Evolutionary conservation across 2,113 vertebrate species (phyloP).

Genomic region (Galemys pyrenaicus): DNA sequence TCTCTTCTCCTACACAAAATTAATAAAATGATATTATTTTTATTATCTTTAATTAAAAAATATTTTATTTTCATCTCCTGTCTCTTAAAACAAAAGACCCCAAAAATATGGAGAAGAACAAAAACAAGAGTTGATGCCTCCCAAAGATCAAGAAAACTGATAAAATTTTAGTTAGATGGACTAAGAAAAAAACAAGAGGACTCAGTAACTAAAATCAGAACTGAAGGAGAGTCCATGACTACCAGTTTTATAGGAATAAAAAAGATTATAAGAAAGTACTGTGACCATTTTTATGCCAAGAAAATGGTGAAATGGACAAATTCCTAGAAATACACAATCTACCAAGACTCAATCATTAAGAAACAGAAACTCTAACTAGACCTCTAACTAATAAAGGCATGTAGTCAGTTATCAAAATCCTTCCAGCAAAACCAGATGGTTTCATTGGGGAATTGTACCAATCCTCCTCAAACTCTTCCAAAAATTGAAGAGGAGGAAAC

Average conservation of each 20-base stretch:
- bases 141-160: neutral
- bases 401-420: neutral
- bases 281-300: neutral
- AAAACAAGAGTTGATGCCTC: neutral
- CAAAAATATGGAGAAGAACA: neutral
- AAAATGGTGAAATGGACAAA: slow-evolving; percentile 4
- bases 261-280: neutral
- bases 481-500: neutral
- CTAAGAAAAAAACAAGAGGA: neutral
- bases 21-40: neutral
- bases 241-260: neutral
- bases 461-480: neutral
- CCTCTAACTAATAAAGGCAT: slow-evolving; percentile 2
- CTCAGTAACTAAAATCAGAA: neutral
- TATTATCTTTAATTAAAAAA: neutral
- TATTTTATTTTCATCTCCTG: neutral
- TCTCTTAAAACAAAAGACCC: neutral
- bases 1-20: neutral
- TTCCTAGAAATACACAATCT: neutral
- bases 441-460: slow-evolving; percentile 4
- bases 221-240: neutral
- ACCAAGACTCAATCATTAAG: neutral
- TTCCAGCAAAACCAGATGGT: neutral
- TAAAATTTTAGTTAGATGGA: neutral
- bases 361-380: neutral